Conservation (phyloP, 1,140 invertebrate species). For the Bombus haemorrhoidalis region DNA sequence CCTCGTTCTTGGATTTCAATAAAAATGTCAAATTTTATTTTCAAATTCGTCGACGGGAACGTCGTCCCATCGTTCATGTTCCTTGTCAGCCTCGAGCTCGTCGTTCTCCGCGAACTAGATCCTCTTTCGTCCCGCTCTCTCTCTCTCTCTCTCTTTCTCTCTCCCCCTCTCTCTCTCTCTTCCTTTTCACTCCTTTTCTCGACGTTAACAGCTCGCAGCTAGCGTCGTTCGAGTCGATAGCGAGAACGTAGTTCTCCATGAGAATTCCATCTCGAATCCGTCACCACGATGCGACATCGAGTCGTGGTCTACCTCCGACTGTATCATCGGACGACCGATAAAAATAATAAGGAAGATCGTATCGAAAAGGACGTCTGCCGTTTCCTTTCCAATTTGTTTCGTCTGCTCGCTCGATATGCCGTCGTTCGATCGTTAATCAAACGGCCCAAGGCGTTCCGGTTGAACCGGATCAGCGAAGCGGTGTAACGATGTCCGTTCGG, state of each 20-base stretch:
- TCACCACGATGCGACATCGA: background rate
- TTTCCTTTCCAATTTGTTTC: background rate
- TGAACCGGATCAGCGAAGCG: too few species aligned
- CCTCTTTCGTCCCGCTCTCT: background rate
- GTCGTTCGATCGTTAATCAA: background rate
- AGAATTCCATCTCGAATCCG: background rate
- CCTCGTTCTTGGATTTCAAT: conserved; percentile 67
- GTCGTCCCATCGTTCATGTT: conserved; percentile 66
- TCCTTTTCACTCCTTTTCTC: background rate
- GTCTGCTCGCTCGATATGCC: background rate
- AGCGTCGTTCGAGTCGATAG: background rate
- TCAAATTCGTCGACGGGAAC: conserved; percentile 64
- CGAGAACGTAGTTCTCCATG: conserved; percentile 16
- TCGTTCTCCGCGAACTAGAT: conserved; percentile 24
- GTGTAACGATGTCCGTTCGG: conserved; percentile 1
- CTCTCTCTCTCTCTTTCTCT: background rate
- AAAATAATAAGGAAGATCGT: conserved; percentile 33
- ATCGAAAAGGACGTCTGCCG: background rate
- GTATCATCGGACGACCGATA: background rate
- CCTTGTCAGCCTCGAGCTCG: conserved; percentile 59
- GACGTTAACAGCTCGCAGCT: background rate
- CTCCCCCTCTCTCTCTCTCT: background rate
- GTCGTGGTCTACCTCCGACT: background rate
- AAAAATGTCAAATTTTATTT: conserved; percentile 74
- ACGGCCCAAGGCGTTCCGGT: too few species aligned